phyloP scores from a whole-genome alignment of 2,797 vertebrate species.

The Eulemur albifrons region DNA sequence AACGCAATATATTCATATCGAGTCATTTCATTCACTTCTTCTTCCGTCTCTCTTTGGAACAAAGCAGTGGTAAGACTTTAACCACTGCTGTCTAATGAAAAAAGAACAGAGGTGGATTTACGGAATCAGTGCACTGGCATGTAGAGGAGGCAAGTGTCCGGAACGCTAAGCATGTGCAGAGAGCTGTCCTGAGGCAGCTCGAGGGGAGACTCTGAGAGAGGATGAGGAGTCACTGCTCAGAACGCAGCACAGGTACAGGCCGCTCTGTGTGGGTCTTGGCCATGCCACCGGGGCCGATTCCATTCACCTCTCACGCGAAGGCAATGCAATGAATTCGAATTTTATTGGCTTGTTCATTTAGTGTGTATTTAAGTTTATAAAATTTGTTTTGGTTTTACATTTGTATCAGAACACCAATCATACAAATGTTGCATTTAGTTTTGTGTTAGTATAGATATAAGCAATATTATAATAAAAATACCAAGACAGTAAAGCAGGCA shows the following conservation, averaged over 20 bases:
- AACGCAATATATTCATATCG: neutral
- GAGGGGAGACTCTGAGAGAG: too few species aligned
- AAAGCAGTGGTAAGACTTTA: neutral
- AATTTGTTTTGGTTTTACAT: neutral
- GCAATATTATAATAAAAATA: neutral
- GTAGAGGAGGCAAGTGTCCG: neutral
- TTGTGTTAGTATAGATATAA: neutral
- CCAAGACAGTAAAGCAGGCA: neutral
- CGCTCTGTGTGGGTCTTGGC: neutral
- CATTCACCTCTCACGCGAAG: neutral
- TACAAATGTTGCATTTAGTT: neutral
- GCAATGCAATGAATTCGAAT: neutral
- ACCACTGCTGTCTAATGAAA: neutral
- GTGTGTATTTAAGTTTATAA: neutral
- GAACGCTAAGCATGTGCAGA: fast-evolving
- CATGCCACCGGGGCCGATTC: fast-evolving
- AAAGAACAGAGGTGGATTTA: neutral
- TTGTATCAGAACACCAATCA: neutral
- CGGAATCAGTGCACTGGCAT: fast-evolving
- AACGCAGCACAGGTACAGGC: fast-evolving
- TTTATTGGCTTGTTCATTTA: neutral
- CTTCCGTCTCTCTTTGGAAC: neutral
- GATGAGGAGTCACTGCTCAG: fast-evolving
- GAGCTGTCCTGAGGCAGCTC: fast-evolving
- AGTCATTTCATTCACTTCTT: neutral